A percentile compares a stretch with the other conserved stretches of the same genome.
Evolutionary conservation across 2,797 vertebrate genomes (phyloP).

Genomic region (Hafferia zeledoni): DNA sequence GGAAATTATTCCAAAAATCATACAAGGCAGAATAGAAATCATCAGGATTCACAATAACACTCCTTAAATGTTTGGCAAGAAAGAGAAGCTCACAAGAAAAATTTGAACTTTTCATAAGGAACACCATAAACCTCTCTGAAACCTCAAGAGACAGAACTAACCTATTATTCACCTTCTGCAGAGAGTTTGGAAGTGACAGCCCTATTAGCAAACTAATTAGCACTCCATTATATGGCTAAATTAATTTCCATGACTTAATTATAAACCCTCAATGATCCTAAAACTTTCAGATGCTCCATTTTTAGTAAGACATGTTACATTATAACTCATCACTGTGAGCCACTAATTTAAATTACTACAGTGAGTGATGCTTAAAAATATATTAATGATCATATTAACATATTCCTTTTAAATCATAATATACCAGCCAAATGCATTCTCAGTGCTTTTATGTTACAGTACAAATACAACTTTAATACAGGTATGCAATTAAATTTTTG

Average conservation of each 20-base stretch:
- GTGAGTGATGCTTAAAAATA: background rate
- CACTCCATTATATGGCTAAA: slow-evolving; percentile 4
- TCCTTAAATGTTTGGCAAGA: background rate
- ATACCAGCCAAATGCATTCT: background rate
- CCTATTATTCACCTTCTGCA: slow-evolving; percentile 31
- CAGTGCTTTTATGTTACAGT: background rate
- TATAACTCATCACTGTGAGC: background rate
- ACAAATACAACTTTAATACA: background rate
- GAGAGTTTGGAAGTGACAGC: slow-evolving; percentile 11
- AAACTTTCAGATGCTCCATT: background rate
- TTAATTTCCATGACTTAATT: slow-evolving; percentile 44
- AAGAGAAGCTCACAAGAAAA: background rate
- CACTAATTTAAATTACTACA: background rate
- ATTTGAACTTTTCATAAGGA: background rate
- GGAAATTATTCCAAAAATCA: background rate
- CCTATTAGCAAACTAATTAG: slow-evolving; percentile 56
- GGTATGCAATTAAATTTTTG: background rate
- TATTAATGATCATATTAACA: background rate
- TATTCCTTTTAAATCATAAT: background rate
- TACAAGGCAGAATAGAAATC: background rate
- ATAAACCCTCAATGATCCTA: background rate
- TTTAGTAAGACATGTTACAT: background rate
- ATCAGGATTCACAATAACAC: background rate
- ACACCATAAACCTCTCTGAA: background rate
- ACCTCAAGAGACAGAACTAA: slow-evolving; percentile 1